phyloP scores from a whole-genome alignment of 2,113 vertebrate species.

The Toxotes chatareus region DNA sequence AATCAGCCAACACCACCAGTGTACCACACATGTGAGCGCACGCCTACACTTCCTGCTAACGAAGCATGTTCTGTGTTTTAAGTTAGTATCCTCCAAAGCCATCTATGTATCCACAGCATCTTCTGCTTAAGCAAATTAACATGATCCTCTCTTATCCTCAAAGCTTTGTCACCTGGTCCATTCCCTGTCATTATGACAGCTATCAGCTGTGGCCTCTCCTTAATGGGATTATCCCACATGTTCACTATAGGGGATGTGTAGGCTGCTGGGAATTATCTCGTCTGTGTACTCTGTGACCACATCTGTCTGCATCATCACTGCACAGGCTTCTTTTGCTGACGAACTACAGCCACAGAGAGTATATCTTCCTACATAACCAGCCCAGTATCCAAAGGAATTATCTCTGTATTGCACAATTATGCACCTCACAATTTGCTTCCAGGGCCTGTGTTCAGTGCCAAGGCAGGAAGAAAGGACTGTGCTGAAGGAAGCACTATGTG shows the following conservation, averaged over 20 bases:
- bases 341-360: background rate
- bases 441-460: background rate
- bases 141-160: constrained; percentile 67
- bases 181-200: constrained; percentile 54
- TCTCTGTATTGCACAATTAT: background rate
- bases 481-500: background rate
- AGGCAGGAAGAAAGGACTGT: background rate
- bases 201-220: constrained; percentile 49
- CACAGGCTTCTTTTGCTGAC: constrained; percentile 9
- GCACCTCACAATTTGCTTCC: background rate
- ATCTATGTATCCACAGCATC: constrained; percentile 26
- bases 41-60: constrained; percentile 30
- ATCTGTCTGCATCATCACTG: constrained; percentile 45
- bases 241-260: constrained; percentile 58
- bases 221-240: constrained; percentile 74
- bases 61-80: constrained; percentile 39
- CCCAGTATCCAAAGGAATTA: background rate
- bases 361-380: background rate
- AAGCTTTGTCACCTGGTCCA: constrained; percentile 70
- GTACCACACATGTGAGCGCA: constrained; percentile 6
- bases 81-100: constrained; percentile 33
- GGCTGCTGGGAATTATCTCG: constrained; percentile 49
- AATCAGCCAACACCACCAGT: background rate
- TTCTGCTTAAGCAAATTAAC: constrained; percentile 60
- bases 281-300: constrained; percentile 40